Evolutionary conservation across 1,140 invertebrate species (phyloP), one percentile per base, ranked within the genome.

Genomic region (Cepaea nemoralis): DNA sequence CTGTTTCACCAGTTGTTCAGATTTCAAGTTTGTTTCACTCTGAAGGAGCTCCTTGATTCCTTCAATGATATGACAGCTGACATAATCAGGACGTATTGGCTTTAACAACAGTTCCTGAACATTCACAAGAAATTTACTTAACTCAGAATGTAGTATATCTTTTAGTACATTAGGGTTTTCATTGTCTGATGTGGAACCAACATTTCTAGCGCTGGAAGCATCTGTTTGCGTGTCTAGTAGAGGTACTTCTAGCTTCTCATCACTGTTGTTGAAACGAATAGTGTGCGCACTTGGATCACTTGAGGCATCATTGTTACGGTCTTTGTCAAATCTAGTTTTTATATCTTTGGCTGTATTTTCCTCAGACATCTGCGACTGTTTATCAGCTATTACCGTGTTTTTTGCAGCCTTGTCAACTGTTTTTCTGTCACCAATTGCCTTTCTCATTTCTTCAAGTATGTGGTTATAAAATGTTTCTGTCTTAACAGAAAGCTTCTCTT

Each of bases 391-490:
- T 55, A 10, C n/a, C 19, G 8, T 19, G 27, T 19, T 63, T 27
- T 63, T 63, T 27, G 27, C 59, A 63, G 59, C 16, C 5, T 31
- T 63, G 6, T 31, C 27, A 10, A 10, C n/a, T 63, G 1, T 31
- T 5, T 2, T 19, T 6, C 59, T 31, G 5, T 8, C 59, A 27
- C 1, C n/a, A 2, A 16, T 6, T 63, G 22, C 16, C 10, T 63
- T 63, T 31, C n/a, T 27, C 59, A 63, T 27, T 31, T 63, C 59
- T 31, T 63, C 59, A 2, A 63, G 27, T 27, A 31, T 63, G 59
- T 63, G 59, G 27, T 63, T 63, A 63, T 16, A 63, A 63, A 63
- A 31, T 31, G 59, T 63, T 31, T 63, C 59, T 31, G 59, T 63
- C 59, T 31, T 63, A 5, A 63, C 6, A 6, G 59, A 63, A 10